These are phyloP conservation scores for Parthenolecanium corni DNA, from an alignment of 2,888 invertebrate genomes.

Conservation along the genomic window DNA sequence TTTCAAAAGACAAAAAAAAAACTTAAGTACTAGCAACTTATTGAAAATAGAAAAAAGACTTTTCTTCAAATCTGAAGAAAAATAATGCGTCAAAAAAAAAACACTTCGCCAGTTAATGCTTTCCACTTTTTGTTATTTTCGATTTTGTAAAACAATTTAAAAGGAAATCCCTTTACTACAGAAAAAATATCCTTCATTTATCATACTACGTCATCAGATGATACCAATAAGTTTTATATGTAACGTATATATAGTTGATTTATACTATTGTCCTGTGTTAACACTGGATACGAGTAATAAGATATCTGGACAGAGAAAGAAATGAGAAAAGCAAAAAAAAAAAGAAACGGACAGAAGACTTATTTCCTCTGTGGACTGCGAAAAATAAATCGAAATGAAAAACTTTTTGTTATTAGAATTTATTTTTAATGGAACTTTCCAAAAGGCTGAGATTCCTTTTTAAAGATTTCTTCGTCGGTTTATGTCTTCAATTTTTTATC, in stretches of 20 bases:
- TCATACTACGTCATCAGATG: neutral
- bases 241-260: neutral
- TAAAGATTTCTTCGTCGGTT: neutral
- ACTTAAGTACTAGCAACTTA: too few relatives aligned
- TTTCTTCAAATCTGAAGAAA: too few relatives aligned
- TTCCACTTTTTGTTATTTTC: neutral
- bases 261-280: neutral
- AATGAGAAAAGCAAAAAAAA: neutral
- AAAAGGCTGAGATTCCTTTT: neutral
- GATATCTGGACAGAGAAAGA: neutral
- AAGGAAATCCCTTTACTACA: neutral
- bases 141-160: neutral
- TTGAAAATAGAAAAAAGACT: too few relatives aligned
- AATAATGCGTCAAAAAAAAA: too few relatives aligned
- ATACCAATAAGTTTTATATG: neutral
- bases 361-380: neutral
- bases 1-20: too few relatives aligned
- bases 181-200: neutral
- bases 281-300: neutral
- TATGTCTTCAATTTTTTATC: neutral
- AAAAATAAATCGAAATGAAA: neutral
- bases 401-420: neutral
- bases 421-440: neutral
- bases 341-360: neutral
- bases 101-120: too few relatives aligned